These are phyloP conservation scores for Platycercus adscitus DNA, from an alignment of 2,113 vertebrate genomes.

Conservation along the genomic window DNA sequence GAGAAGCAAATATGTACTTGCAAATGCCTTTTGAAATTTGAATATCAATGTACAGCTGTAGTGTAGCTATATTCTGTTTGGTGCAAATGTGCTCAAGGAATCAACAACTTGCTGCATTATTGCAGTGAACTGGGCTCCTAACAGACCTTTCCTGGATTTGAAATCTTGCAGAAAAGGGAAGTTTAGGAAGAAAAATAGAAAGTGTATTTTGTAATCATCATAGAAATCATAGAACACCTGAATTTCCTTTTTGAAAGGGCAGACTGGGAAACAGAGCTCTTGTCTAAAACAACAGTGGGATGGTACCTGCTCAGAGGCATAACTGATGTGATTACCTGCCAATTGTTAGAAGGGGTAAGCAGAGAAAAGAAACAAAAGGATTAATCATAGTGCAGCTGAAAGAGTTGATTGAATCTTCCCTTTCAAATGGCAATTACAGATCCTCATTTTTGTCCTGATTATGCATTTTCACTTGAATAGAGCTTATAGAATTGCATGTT, in stretches of 20 bases:
- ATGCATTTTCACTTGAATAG: background rate
- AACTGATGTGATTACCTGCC: background rate
- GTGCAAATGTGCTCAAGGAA: background rate
- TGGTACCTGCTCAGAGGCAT: background rate
- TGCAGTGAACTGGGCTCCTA: background rate
- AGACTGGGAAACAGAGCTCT: background rate
- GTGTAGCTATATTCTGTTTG: background rate
- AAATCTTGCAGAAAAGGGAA: background rate
- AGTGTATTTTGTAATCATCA: background rate
- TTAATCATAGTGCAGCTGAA: background rate
- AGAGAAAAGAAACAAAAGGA: background rate
- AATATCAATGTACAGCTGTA: background rate
- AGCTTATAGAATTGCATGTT: background rate
- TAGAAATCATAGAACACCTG: background rate
- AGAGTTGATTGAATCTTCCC: background rate
- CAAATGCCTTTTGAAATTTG: background rate
- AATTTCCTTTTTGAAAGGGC: background rate
- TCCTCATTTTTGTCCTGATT: background rate
- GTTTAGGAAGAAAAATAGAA: background rate
- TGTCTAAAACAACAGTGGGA: background rate
- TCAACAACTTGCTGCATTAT: background rate
- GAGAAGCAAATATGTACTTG: background rate
- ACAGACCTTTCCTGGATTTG: background rate
- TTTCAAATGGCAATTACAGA: background rate
- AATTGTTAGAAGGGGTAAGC: background rate